Conservation (phyloP, 2,113 vertebrate genomes). For the Mobula birostris region DNA sequence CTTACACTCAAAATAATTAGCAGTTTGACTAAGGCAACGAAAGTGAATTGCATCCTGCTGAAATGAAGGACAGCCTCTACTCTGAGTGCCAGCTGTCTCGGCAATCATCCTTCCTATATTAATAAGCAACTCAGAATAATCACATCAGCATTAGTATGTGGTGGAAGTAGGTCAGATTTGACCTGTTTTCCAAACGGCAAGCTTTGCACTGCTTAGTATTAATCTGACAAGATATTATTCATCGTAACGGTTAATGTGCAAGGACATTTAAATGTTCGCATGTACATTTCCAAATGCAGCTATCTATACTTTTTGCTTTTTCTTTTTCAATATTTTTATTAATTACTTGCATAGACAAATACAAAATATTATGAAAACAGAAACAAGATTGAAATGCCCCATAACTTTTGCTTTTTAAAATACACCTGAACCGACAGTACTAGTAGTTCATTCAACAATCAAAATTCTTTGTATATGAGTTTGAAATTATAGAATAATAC, state of each 20-base stretch:
- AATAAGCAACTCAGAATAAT: background rate
- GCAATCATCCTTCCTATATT: background rate
- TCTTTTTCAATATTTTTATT: no score
- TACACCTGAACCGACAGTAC: background rate
- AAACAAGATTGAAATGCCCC: no score
- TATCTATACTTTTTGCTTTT: no score
- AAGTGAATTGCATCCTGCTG: background rate
- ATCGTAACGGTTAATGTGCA: background rate
- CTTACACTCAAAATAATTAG: background rate
- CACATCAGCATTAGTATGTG: background rate
- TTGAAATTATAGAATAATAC: no score
- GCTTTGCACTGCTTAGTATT: conserved; percentile 14
- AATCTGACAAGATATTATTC: conserved; percentile 20
- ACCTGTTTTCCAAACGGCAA: conserved; percentile 37
- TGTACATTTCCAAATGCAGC: background rate
- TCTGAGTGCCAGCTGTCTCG: background rate
- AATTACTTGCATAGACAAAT: no score
- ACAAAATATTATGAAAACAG: no score
- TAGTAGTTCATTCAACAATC: background rate
- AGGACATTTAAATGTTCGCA: background rate
- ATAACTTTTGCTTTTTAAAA: background rate
- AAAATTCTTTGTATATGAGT: background rate
- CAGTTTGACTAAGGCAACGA: background rate
- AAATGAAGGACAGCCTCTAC: background rate
- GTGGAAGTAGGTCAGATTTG: conserved; percentile 42